Conservation (phyloP, 2,113 vertebrate genomes). For the Narcine bancroftii region DNA sequence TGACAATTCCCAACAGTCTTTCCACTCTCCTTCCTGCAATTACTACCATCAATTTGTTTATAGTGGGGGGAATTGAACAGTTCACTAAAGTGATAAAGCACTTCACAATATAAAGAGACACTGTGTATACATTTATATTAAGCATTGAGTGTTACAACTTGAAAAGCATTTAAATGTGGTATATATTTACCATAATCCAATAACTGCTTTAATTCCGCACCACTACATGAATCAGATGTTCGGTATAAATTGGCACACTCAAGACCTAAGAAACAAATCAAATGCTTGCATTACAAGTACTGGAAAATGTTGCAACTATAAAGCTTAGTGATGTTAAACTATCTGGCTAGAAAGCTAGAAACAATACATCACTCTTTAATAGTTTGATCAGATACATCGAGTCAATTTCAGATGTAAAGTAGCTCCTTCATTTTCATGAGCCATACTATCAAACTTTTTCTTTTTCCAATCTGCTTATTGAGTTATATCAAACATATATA, state of each 20-base stretch:
- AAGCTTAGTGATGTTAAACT: not conserved
- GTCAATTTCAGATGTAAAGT: not conserved
- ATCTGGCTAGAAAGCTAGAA: not conserved
- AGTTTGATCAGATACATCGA: not conserved
- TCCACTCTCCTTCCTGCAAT: not conserved
- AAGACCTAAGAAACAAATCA: slow-evolving; percentile 59
- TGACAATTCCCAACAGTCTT: not conserved
- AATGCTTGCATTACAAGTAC: not conserved
- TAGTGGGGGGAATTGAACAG: not conserved
- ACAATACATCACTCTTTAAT: not conserved
- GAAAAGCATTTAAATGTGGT: not conserved
- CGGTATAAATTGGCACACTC: slow-evolving; percentile 82
- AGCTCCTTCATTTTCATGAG: not conserved
- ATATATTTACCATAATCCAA: slow-evolving; percentile 68
- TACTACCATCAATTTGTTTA: not conserved
- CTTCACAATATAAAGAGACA: not conserved
- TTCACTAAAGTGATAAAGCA: not conserved
- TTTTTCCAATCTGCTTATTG: no score
- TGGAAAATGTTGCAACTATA: not conserved
- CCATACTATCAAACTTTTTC: not conserved
- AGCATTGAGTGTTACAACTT: not conserved
- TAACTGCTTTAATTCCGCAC: slow-evolving; percentile 77
- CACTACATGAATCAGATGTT: slow-evolving; percentile 68
- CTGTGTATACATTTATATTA: not conserved
- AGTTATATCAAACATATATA: no score